A percentile compares a stretch with the other conserved stretches of the same genome.
Conservation (phyloP, 2,888 invertebrate genomes). For the Brachyptera putata region DNA sequence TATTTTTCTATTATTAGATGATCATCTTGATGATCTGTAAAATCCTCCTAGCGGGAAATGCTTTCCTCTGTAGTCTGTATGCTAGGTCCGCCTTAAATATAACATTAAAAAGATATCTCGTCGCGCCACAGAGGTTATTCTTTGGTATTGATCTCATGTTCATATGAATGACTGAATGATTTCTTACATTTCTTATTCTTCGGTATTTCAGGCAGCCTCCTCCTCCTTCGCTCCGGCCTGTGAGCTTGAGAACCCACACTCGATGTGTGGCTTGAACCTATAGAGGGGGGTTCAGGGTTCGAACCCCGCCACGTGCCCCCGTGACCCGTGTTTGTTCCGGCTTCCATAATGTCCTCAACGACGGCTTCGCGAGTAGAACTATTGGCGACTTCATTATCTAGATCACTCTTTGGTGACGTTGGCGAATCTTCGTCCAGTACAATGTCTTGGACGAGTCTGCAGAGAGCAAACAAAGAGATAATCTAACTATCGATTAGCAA, state of each 20-base stretch:
- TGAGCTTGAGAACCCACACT: conserved; percentile 2
- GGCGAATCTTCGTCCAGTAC: conserved; percentile 77
- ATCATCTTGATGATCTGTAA: too few relatives aligned
- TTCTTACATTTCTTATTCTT: conserved; percentile 79
- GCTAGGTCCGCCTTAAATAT: too few relatives aligned
- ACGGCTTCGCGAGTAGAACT: not conserved
- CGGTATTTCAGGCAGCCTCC: conserved; percentile 85
- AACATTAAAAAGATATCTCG: too few relatives aligned
- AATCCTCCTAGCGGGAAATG: too few relatives aligned
- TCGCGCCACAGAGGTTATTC: too few relatives aligned
- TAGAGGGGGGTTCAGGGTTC: conserved; percentile 24
- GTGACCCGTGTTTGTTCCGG: too few relatives aligned
- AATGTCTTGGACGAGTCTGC: conserved; percentile 79
- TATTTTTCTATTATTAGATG: too few relatives aligned
- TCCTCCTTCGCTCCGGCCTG: conserved; percentile 59
- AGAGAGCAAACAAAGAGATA: too few relatives aligned
- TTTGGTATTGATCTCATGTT: too few relatives aligned
- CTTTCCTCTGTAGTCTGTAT: too few relatives aligned
- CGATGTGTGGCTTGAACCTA: conserved; percentile 28
- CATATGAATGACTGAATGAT: too few relatives aligned
- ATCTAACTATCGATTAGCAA: too few relatives aligned
- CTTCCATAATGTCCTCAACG: not conserved
- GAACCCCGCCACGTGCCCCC: not conserved
- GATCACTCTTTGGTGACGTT: conserved; percentile 71
- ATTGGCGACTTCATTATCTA: conserved; percentile 43